phyloP scores from a whole-genome alignment of 2,888 invertebrate species.

The Sepioteuthis lessoniana region DNA sequence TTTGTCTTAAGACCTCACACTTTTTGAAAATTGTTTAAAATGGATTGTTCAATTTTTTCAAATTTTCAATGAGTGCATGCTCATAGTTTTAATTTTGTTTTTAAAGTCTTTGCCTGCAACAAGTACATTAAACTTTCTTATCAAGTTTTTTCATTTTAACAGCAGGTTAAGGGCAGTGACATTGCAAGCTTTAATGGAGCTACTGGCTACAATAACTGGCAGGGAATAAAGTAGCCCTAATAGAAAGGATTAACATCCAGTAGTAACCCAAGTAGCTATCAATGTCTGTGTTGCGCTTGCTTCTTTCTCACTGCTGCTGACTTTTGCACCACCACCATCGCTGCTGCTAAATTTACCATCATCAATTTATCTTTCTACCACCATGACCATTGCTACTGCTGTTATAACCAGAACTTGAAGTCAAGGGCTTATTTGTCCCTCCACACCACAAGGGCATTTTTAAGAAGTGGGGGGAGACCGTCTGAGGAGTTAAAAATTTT shows the following conservation, averaged over 20 bases:
- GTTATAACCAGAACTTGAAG: slow-evolving; percentile 5
- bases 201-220: neutral
- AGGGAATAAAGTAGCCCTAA: neutral
- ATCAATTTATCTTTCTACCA: slow-evolving; percentile 13
- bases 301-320: neutral
- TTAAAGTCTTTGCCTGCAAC: neutral
- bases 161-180: neutral
- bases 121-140: neutral
- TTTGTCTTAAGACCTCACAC: neutral
- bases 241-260: neutral
- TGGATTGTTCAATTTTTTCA: neutral
- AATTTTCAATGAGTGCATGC: neutral
- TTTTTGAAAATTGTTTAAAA: neutral
- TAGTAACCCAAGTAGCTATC: neutral
- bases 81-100: neutral
- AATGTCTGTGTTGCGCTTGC: slow-evolving; percentile 13
- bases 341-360: neutral
- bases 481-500: neutral
- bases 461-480: neutral
- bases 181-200: slow-evolving; percentile 1
- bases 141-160: slow-evolving; percentile 2
- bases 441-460: neutral
- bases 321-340: slow-evolving; percentile 6
- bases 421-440: neutral
- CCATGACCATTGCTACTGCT: neutral